Evolutionary conservation across 1,140 invertebrate species (phyloP).

Genomic region (Bombus huntii): DNA sequence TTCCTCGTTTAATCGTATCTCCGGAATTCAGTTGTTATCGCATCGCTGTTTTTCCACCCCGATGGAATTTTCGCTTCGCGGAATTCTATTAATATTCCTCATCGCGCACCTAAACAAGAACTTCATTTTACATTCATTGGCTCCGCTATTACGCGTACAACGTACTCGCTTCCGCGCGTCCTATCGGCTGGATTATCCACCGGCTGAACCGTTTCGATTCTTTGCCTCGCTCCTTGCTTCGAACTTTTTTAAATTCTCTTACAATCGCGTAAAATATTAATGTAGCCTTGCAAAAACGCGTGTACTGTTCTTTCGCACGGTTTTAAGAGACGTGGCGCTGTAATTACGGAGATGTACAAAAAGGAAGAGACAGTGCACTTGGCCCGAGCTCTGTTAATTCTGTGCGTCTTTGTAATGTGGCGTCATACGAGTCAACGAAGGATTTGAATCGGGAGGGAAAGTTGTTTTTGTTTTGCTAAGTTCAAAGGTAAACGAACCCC

Average conservation of each 20-base stretch:
- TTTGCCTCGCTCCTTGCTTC: background rate
- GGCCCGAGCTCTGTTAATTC: too few species aligned
- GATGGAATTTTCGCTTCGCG: slow-evolving; percentile 14
- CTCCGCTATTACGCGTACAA: background rate
- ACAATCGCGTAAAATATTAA: too few species aligned
- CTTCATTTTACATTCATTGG: slow-evolving; percentile 45
- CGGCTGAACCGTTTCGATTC: background rate
- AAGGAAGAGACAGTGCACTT: too few species aligned
- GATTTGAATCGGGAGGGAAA: too few species aligned
- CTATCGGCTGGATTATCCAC: background rate
- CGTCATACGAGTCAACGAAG: too few species aligned
- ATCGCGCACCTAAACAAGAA: slow-evolving; percentile 38
- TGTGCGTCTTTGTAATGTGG: too few species aligned
- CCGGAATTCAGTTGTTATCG: slow-evolving; percentile 19
- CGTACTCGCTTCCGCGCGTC: background rate
- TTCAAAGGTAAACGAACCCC: too few species aligned
- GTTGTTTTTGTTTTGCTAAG: too few species aligned
- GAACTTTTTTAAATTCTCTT: background rate
- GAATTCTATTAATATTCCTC: slow-evolving; percentile 38
- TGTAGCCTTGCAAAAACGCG: too few species aligned
- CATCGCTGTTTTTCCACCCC: slow-evolving; percentile 37
- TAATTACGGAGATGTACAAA: too few species aligned
- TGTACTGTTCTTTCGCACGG: too few species aligned
- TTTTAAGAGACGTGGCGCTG: too few species aligned
- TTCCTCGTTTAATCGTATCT: slow-evolving; percentile 14